These are phyloP conservation scores for Phortica magna DNA, from an alignment of 2,888 invertebrate genomes.

Conservation along the genomic window DNA sequence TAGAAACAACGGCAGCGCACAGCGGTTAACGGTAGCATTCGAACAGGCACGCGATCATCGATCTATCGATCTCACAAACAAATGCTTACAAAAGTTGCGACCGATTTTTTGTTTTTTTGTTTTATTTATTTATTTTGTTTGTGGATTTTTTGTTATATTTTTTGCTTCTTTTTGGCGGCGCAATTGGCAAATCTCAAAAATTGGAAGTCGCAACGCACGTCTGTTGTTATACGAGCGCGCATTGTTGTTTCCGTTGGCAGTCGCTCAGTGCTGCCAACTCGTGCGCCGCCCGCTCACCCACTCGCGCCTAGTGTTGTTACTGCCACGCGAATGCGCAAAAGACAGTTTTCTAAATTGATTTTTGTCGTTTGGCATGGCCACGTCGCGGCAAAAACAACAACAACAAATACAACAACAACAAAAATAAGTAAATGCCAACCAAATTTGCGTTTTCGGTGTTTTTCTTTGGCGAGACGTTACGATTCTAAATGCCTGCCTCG, in stretches of 20 bases:
- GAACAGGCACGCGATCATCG: conserved; percentile 27
- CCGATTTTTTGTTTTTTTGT: background rate
- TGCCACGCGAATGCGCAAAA: background rate
- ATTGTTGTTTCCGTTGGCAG: background rate
- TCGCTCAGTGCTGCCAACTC: background rate
- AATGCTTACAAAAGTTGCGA: background rate
- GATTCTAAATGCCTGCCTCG: conserved; percentile 60
- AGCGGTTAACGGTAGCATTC: conserved; percentile 12
- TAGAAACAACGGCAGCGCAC: background rate
- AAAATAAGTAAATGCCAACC: background rate
- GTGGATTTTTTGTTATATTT: background rate
- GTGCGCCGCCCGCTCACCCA: background rate
- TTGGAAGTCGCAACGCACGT: background rate
- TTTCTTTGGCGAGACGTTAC: conserved; percentile 27
- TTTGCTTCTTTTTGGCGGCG: background rate
- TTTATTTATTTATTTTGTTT: background rate
- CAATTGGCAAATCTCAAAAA: conserved; percentile 28
- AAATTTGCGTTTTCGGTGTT: conserved; percentile 35
- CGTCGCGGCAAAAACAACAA: background rate
- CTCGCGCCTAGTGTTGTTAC: background rate
- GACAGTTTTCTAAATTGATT: conserved; percentile 35
- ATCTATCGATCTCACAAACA: conserved; percentile 20
- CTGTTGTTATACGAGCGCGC: background rate
- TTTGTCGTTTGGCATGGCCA: conserved; percentile 23
- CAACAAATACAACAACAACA: conserved; percentile 1